A percentile compares a stretch with the other conserved stretches of the same genome.
phyloP scores from a whole-genome alignment of 2,797 vertebrate genomes.

The Yasuhikotakia modesta region DNA sequence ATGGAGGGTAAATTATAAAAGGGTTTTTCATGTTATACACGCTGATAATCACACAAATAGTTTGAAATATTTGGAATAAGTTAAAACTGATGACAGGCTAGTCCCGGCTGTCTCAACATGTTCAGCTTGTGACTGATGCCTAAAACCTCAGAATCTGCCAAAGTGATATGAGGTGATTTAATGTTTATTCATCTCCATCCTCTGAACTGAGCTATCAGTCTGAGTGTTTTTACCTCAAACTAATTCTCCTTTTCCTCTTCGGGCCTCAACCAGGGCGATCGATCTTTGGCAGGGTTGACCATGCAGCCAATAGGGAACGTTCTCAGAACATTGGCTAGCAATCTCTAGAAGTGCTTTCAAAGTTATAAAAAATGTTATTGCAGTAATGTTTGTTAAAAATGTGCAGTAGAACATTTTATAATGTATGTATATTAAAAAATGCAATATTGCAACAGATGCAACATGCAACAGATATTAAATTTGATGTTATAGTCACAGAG shows the following conservation, averaged over 20 bases:
- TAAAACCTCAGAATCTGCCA: constrained; percentile 21
- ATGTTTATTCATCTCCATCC: constrained; percentile 9
- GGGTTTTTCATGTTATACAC: too few relatives aligned
- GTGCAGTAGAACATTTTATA: too few relatives aligned
- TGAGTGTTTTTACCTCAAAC: constrained; percentile 49
- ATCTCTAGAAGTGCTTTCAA: too few relatives aligned
- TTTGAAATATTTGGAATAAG: neutral
- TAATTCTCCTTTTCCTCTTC: constrained; percentile 45
- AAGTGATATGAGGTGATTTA: constrained; percentile 13
- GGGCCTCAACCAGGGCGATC: constrained; percentile 37
- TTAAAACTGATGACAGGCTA: neutral
- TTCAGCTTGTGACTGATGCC: constrained; percentile 21
- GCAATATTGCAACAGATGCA: too few relatives aligned
- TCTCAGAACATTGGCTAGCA: neutral
- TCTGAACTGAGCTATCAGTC: constrained; percentile 47
- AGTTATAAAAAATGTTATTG: too few relatives aligned
- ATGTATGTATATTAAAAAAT: too few relatives aligned
- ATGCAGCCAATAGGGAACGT: neutral
- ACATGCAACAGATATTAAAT: too few relatives aligned
- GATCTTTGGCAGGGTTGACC: constrained; percentile 35
- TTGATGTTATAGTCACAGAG: too few relatives aligned
- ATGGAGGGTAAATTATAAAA: too few relatives aligned
- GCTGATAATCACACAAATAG: neutral
- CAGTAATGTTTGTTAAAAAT: too few relatives aligned
- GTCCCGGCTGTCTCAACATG: neutral